phyloP scores from a whole-genome alignment of 2,113 vertebrate genomes.

The Scartelaos histophorus region DNA sequence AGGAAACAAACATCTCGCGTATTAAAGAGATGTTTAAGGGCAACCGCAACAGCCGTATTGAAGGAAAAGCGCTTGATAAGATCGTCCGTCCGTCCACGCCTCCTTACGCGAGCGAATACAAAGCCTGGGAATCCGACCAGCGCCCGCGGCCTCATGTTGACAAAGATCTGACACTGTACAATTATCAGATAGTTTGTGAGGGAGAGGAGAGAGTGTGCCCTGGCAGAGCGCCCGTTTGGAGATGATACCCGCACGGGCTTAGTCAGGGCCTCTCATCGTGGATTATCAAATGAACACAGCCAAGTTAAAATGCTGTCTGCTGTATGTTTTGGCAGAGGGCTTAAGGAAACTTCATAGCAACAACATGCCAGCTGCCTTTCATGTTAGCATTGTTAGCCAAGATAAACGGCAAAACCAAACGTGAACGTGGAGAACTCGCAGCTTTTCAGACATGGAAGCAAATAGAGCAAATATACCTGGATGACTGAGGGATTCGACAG shows the following conservation, averaged over 20 bases:
- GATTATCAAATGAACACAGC: slow-evolving; percentile 66
- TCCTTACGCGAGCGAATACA: background rate
- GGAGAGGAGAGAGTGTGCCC: slow-evolving; percentile 25
- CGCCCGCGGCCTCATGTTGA: slow-evolving; percentile 5
- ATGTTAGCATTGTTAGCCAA: background rate
- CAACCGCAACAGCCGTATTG: background rate
- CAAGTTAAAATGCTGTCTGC: slow-evolving; percentile 54
- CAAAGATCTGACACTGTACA: slow-evolving; percentile 21
- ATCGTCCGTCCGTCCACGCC: slow-evolving; percentile 5
- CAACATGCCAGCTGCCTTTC: slow-evolving; percentile 7
- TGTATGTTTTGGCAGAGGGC: slow-evolving; percentile 41
- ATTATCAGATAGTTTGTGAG: slow-evolving; percentile 41
- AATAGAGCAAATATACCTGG: too few species aligned
- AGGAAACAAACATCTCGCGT: slow-evolving; percentile 3
- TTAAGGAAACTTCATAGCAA: slow-evolving; percentile 14
- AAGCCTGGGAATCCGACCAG: background rate
- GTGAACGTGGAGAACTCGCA: too few species aligned
- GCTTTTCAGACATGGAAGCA: too few species aligned
- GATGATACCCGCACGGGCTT: slow-evolving; percentile 56
- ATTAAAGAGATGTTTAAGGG: slow-evolving; percentile 14
- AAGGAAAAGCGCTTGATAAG: background rate
- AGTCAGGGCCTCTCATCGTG: slow-evolving; percentile 50
- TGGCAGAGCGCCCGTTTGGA: slow-evolving; percentile 46
- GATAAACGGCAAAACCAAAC: too few species aligned
- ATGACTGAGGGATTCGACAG: too few species aligned